Percentiles rank a stretch among this genome's conserved stretches.
Conservation (phyloP, 2,888 invertebrate species). For the Ectobius pallidus region DNA sequence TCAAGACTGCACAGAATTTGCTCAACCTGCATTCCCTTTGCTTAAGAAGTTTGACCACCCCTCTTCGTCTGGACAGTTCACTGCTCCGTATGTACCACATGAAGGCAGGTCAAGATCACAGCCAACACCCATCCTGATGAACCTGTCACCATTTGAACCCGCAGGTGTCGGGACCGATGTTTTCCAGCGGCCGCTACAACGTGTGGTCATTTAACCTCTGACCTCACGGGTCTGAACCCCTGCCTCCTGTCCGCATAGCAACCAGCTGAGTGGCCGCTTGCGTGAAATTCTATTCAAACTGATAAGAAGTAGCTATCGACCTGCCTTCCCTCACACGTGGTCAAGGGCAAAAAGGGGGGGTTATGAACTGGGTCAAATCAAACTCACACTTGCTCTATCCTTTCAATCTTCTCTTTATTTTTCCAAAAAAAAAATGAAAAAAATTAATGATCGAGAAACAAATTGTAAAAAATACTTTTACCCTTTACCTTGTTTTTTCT, state of each 20-base stretch:
- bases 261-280: no score
- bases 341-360: neutral
- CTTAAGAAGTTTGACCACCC: no score
- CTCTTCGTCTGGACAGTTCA: no score
- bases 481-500: constrained; percentile 38
- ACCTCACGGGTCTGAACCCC: no score
- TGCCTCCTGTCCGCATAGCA: no score
- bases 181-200: neutral
- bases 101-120: no score
- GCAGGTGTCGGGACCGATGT: no score
- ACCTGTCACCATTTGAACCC: no score
- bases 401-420: constrained; percentile 30
- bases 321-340: neutral
- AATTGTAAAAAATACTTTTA: constrained; percentile 40
- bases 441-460: constrained; percentile 35
- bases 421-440: no score
- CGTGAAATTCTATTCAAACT: no score
- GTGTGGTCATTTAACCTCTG: constrained; percentile 7
- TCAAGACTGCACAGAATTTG: neutral
- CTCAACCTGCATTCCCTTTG: neutral
- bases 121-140: no score
- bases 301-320: neutral
- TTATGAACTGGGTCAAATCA: neutral
- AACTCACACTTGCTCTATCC: neutral
- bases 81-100: no score